A percentile compares a stretch with the other conserved stretches of the same genome.
These are phyloP conservation scores for Sepioteuthis lessoniana DNA, from an alignment of 2,888 invertebrate species.

Conservation along the genomic window DNA sequence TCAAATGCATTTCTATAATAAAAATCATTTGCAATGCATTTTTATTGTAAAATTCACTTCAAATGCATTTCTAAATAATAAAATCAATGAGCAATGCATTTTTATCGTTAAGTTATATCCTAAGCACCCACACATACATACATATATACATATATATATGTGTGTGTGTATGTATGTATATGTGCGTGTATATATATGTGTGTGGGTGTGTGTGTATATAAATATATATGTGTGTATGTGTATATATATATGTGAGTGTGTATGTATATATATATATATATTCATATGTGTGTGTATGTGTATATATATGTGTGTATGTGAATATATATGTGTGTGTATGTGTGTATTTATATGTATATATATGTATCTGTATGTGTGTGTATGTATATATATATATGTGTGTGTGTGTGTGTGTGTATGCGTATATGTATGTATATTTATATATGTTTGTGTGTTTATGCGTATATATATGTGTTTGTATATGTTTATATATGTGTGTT, in stretches of 20 bases:
- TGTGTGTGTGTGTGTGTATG: not conserved
- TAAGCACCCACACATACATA: too few species aligned
- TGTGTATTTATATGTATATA: not conserved
- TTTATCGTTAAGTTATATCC: too few species aligned
- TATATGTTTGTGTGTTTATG: not conserved
- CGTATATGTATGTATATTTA: not conserved
- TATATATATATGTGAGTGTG: not conserved
- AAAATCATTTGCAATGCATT: too few species aligned
- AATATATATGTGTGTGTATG: not conserved
- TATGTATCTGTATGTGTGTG: not conserved
- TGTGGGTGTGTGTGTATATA: not conserved
- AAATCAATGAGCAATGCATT: too few species aligned
- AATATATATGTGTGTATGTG: not conserved
- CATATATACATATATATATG: too few species aligned
- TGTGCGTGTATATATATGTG: not conserved
- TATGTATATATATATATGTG: not conserved
- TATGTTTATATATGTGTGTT: too few species aligned
- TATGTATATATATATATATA: not conserved
- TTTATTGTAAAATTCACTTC: too few species aligned
- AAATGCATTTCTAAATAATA: too few species aligned
- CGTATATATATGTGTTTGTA: not conserved
- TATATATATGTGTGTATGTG: conserved; percentile 23
- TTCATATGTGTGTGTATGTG: not conserved
- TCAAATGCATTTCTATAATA: too few species aligned
- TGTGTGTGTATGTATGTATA: not conserved